Percentiles rank a stretch among this genome's conserved stretches.
These are phyloP conservation scores for Austrofundulus limnaeus DNA, from an alignment of 2,113 vertebrate genomes.

Conservation along the genomic window DNA sequence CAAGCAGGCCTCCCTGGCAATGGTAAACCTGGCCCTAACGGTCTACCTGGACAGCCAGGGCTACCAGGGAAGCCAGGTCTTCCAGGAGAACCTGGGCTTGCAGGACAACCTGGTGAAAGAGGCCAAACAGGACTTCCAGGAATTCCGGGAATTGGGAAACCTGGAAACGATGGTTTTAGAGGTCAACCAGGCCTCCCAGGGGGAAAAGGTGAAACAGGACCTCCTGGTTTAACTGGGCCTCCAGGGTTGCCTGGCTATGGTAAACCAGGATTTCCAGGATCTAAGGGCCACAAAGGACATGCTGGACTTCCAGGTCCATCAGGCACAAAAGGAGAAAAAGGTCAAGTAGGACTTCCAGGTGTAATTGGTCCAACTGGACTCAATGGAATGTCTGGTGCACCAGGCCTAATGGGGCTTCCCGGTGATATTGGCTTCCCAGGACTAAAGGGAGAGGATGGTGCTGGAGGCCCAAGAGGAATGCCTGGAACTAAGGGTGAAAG, in stretches of 20 bases:
- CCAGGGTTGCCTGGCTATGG: slow-evolving; percentile 88
- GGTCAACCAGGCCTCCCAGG: slow-evolving; percentile 88
- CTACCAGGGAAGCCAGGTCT: slow-evolving; percentile 85
- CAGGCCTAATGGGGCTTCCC: slow-evolving; percentile 86
- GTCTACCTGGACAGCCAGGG: slow-evolving; percentile 88
- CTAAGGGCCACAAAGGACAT: slow-evolving; percentile 88
- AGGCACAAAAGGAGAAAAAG: slow-evolving; percentile 90
- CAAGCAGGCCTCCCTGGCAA: slow-evolving; percentile 85
- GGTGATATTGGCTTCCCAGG: slow-evolving; percentile 89
- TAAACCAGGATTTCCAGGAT: slow-evolving; percentile 90
- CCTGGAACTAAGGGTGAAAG: slow-evolving; percentile 86
- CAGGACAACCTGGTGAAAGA: slow-evolving; percentile 81
- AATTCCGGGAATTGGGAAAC: slow-evolving; percentile 87
- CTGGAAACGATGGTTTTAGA: slow-evolving; percentile 87
- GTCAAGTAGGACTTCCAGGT: slow-evolving; percentile 84
- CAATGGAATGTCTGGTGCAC: slow-evolving; percentile 86
- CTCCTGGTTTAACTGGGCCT: slow-evolving; percentile 84
- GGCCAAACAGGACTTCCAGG: slow-evolving; percentile 87
- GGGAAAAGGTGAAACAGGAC: slow-evolving; percentile 79
- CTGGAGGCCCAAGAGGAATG: slow-evolving; percentile 82
- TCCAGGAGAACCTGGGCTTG: slow-evolving; percentile 84
- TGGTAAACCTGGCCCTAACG: slow-evolving; percentile 88
- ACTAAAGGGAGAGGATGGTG: slow-evolving; percentile 87
- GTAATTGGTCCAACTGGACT: slow-evolving; percentile 84
- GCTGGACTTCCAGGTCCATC: slow-evolving; percentile 83